Evolutionary conservation across 2,888 invertebrate genomes (phyloP).

Genomic region (Silvanus unidentatus): DNA sequence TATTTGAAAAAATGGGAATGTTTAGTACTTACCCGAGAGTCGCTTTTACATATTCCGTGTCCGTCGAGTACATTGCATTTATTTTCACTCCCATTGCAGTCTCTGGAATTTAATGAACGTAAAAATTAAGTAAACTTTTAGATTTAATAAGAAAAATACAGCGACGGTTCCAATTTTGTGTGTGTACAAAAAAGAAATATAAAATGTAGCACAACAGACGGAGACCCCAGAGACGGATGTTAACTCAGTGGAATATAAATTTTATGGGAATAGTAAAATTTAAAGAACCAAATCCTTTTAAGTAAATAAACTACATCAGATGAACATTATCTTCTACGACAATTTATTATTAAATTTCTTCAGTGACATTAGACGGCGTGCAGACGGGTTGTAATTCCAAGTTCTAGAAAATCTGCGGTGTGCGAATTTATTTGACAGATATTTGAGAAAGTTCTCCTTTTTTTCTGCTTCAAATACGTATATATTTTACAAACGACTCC

Average conservation of each 20-base stretch:
- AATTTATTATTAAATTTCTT: too few relatives aligned
- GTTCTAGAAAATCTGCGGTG: constrained; percentile 9
- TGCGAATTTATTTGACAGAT: constrained; percentile 16
- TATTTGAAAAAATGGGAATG: not conserved
- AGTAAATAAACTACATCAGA: constrained; percentile 3
- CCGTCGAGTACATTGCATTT: constrained; percentile 38
- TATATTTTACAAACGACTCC: constrained; percentile 1
- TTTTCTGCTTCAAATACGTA: not conserved
- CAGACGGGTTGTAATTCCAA: not conserved
- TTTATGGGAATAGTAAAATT: too few relatives aligned
- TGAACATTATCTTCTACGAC: too few relatives aligned
- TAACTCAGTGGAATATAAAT: too few relatives aligned
- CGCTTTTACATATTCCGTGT: constrained; percentile 47
- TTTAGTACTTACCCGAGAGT: constrained; percentile 42
- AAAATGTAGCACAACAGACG: too few relatives aligned
- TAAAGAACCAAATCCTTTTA: constrained; percentile 2
- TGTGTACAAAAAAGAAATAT: too few relatives aligned
- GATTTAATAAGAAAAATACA: too few relatives aligned
- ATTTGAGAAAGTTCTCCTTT: constrained; percentile 8
- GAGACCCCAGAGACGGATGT: too few relatives aligned
- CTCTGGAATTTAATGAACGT: constrained; percentile 39
- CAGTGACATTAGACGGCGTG: too few relatives aligned
- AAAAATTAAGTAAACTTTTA: not conserved
- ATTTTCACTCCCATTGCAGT: constrained; percentile 55
- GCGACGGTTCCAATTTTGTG: too few relatives aligned